Base-by-base conservation (phyloP, 2,888 invertebrate species). In the Cephus spinipes region DNA sequence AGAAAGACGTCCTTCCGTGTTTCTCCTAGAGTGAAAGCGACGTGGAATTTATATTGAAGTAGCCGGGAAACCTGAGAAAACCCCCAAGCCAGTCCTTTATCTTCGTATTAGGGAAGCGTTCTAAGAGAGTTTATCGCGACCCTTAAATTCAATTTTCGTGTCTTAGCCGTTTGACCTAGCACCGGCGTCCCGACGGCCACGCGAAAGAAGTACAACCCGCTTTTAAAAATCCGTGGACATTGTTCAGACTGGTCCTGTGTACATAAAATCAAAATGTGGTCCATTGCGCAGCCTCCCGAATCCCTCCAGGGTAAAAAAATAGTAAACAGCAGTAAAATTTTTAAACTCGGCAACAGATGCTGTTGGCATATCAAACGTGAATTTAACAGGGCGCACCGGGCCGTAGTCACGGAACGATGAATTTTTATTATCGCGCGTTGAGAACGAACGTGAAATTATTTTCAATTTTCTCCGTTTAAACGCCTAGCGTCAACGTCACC, bases 91-190 rank as follows among this genome's bases (percentile, higher is more conserved):
- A 55, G 23, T 79, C 15, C 12, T 84, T 82, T 83, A 85, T 84
- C 83, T 82, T 77, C 79, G 83, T 84, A 87, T 88, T 87, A 87
- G 86, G 85, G 81, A 84, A 86, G 82, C 84, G 83, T 85, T 84
- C 81, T 82, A 79, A 79, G 79, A 79, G 81, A 82, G 82, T 85
- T 85, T 86, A 85, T 83, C 83, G 84, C 80, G 77, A 75, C 74
- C 80, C 79, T 75, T 83, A 79, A 80, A 81, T 84, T 86, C 85
- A 85, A 85, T 85, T 86, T 83, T 79, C 79, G 79, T 77, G 73
- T 78, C 30, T 12, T 33, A 55, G 76, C 74, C 77, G 73, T 32
- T 31, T 32, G 71, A 71, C 31, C 71, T 31, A 71, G 71, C 30
- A 71, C 31, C 31, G 31, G 69, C 30, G 69, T 69, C 69, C 30